Base-by-base conservation (phyloP, 23 tunicate species). In the Aplidium turbinatum region DNA sequence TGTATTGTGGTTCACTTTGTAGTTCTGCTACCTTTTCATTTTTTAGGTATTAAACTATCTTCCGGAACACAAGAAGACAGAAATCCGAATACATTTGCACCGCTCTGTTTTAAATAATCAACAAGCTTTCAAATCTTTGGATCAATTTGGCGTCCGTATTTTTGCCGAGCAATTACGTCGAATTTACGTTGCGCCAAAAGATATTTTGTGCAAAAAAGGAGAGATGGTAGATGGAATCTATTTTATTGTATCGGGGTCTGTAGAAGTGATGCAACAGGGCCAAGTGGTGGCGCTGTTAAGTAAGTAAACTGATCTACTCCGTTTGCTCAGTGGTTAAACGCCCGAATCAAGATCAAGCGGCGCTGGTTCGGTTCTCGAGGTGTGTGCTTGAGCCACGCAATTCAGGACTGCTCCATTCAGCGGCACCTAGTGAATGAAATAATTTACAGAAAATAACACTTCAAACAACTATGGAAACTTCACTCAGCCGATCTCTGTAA, bases 31-130 rank as follows among this genome's bases (percentile, higher is more conserved):
- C 9, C 36, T 60, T 60, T 60, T 5, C 21, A 4, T 54, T 54
- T 18, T 29, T 16, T 70, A 86, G 94, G 69, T 87, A 2, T 57
- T 87, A 38, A 61, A 35, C 34, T 74, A 57, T 20, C 39, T 87
- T 20, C 94, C 94, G 2, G 82, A 79, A 22, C 94, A 87, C 74
- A 79, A 81, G 73, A 68, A 76, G 31, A 53, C 73, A 32, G 94
- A 87, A 31, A 72, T 83, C 23, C 46, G 86, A 13, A 82, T 79
- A 0, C 70, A 73, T 45, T 29, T 87, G 31, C 86, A 87, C 64
- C 38, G 62, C 31, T 27, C 33, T 2, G 82, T 80, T 22, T 35
- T 87, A 55, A 55, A 67, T 24, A 73, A 39, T 18, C 86, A 87
- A 38, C 54, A 45, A 26, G 82, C 77, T 2, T 87, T 87, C 46